Evolutionary conservation across 2,888 invertebrate genomes (phyloP).

Genomic region (Trypoxylon attenuatum): DNA sequence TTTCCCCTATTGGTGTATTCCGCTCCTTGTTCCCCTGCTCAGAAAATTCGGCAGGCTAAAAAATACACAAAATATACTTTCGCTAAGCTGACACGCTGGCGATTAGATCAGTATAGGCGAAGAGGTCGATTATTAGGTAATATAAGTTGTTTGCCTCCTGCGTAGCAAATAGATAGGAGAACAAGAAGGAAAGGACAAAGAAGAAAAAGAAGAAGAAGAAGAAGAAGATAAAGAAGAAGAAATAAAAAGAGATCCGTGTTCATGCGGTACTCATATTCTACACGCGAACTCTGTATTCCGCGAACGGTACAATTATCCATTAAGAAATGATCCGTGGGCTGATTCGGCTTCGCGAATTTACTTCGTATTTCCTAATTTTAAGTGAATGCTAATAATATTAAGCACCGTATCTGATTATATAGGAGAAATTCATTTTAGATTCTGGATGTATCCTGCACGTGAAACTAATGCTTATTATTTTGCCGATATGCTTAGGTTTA

Average conservation of each 20-base stretch:
- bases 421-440: constrained; percentile 16
- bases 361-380: constrained; percentile 14
- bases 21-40: not conserved
- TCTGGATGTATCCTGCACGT: constrained; percentile 14
- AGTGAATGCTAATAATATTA: not conserved
- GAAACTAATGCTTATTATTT: constrained; percentile 29
- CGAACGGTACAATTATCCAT: not conserved
- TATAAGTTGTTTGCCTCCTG: not conserved
- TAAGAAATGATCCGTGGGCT: not conserved
- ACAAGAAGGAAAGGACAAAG: not conserved
- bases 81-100: not conserved
- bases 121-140: not conserved
- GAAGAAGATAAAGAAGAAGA: not conserved
- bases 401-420: constrained; percentile 14
- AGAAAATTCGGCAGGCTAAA: not conserved
- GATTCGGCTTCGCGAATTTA: not conserved
- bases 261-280: not conserved
- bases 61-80: not conserved
- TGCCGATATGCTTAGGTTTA: constrained; percentile 24
- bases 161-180: not conserved
- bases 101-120: not conserved
- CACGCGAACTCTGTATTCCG: not conserved
- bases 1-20: not conserved
- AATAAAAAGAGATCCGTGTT: not conserved
- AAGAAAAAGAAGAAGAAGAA: not conserved